Evolutionary conservation across 2,113 vertebrate species (phyloP), one percentile per base, ranked within the genome.

Genomic region (Acrocephalus kingi): DNA sequence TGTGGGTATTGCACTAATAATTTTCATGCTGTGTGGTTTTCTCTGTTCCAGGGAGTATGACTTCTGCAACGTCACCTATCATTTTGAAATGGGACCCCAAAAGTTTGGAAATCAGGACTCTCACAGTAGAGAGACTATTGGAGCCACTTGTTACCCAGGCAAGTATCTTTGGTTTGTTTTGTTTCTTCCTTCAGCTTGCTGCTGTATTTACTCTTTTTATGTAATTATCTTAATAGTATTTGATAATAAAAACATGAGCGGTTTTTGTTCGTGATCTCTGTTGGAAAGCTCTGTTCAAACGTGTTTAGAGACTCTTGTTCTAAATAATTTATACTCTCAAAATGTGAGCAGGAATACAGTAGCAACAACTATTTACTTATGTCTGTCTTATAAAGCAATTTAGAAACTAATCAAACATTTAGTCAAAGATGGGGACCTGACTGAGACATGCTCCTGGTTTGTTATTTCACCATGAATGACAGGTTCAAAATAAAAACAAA

Each of bases 81-180:
- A 99, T 99, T 98, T 98, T 99, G 94, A 99, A 99, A 99, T 99
- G 99, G 99, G 99, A 99, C 93, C 99, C 99, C 89, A 99, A 99
- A 98, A 99, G 99, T 96, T 97, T 99, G 84, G 99, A 99, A 98
- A 99, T 99, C 90, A 98, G 99, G 76, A 99, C 99, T 43, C 98
- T 99, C 63, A 99, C 99, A 13, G 99, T 99, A 86, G 99, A 99
- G 97, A 98, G 99, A 78, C 98, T 99, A 6, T 89, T 99, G 96
- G 99, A 99, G 87, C 99, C 99, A 5, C 98, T 99, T 13, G 99
- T 99, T 79, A 99, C 99, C 72, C 99, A 99, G 99, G 99, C 99
- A 98, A 97, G 96, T 75, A 8, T n/a, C n/a, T 75, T 71, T 1
- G 3, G 2, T 59, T 82, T 67, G 11, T 64, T 87, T 88, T 52